A percentile compares a stretch with the other conserved stretches of the same genome.
Evolutionary conservation across 92 coral and sea anemone species (phyloP).

Genomic region (Actinostola sp.): DNA sequence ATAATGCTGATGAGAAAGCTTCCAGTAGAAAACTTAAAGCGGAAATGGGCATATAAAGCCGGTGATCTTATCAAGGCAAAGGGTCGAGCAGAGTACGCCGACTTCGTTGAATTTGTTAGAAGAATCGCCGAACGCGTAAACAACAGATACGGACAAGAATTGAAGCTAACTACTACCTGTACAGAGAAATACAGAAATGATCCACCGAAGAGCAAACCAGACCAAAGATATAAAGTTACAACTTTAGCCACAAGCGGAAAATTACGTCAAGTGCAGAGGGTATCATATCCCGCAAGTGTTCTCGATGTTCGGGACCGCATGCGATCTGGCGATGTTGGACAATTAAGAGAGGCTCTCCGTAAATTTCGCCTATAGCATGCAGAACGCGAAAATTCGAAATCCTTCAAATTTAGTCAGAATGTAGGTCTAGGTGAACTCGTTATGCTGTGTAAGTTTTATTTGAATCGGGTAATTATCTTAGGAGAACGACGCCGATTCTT

Average conservation of each 20-base stretch:
- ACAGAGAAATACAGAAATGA: conserved; percentile 4
- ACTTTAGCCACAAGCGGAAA: conserved; percentile 27
- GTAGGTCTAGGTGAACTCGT: too few species aligned
- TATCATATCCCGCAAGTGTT: conserved; percentile 14
- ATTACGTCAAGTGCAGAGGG: neutral
- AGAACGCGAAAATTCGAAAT: too few species aligned
- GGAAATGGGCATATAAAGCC: conserved; percentile 75
- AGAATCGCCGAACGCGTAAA: conserved; percentile 47
- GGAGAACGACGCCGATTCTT: too few species aligned
- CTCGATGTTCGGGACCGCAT: conserved; percentile 57
- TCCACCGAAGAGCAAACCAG: too few species aligned
- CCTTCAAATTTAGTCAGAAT: too few species aligned
- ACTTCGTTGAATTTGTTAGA: conserved; percentile 50
- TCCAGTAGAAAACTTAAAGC: conserved; percentile 67
- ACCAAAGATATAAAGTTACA: conserved; percentile 21
- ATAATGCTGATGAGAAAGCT: conserved; percentile 70
- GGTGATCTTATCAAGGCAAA: conserved; percentile 66
- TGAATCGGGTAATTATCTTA: too few species aligned
- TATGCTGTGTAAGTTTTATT: too few species aligned
- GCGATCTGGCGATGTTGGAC: conserved; percentile 45
- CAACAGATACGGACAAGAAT: conserved; percentile 41
- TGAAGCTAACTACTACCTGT: conserved; percentile 2
- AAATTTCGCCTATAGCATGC: too few species aligned
- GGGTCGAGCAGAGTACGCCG: conserved; percentile 44
- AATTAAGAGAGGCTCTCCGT: conserved; percentile 45